Evolutionary conservation across 2,888 invertebrate species (phyloP), one percentile per base, ranked within the genome.

Genomic region (Bombylius major): DNA sequence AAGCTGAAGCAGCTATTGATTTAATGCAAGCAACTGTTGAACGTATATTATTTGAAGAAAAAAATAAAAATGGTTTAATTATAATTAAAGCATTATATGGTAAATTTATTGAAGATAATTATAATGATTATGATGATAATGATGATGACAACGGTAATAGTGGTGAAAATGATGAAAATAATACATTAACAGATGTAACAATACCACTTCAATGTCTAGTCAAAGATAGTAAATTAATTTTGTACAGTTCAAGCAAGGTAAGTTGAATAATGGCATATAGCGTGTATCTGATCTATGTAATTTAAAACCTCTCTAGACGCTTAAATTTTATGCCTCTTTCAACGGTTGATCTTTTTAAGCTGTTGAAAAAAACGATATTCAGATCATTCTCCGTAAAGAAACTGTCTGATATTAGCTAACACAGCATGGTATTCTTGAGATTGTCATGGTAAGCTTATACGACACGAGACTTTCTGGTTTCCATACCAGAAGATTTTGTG

Each of bases 141-240:
- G 73, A 76, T 0, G 77, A 78, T 5, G 62, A 69, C 56, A 3
- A 23, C 23, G 23, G 23, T 23, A 23, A 23, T 23, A 23, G 23
- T 23, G 23, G 23, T 23, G 23, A 23, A 23, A 74, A 53, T 11
- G 67, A 67, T 39, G 60, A 63, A 51, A 64, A 59, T 4, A 58
- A 57, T 23, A 66, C 67, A 50, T 71, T 85, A 5, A 84, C 94
- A 59, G 95, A 97, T 72, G 97, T 97, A 14, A 94, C 92, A n/a
- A 82, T 95, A 65, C 94, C 95, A 1, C 69, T 98, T 34, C 98
- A 98, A 74, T 94, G 95, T 69, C 81, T 96, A 64, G 89, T 95
- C 54, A 90, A 88, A 69, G 89, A 95, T 70, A 89, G 95, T n/a
- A 84, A 86, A 69, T 78, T 98, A 54, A 81, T 87, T 59, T 77